Base-by-base conservation (phyloP, 2,888 invertebrate species). In the Opisthograptis luteolata region DNA sequence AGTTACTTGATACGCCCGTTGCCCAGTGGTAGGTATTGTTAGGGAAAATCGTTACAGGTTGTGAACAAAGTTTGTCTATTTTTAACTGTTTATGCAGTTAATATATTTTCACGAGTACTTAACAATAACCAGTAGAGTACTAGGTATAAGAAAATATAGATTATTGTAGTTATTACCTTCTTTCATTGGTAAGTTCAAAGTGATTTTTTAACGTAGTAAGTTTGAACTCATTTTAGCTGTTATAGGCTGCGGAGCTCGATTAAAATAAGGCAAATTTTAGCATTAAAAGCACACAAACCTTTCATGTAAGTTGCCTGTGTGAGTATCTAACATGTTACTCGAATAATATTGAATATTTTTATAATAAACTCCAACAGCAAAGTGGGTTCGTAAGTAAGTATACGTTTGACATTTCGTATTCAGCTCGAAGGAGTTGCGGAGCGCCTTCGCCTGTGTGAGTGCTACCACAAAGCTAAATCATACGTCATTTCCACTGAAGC, bases 401-500 rank as follows among this genome's bases (percentile, higher is more conserved):
- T 28, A 17, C 44, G 34, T 34, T 36, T 36, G 30, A 24, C 28
- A 47, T 28, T 40, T 41, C 9, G 30, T 22, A 25, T 25, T 36
- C 28, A 22, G 10, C 32, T 34, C 17, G 32, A 20, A 31, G 27
- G 30, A 12, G 14, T 19, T 17, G 8, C 15, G 10, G 19, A 20
- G 15, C 5, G 7, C n/a, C 45, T 32, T 10, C 19, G 13, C 53
- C 61, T 46, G 42, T 45, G 41, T 45, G 52, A 31, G 60, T 62
- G 60, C 64, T 64, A 4, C 24, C 35, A 68, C 81, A 80, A 76
- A 80, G 79, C 76, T 76, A 76, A 79, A 80, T 83, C 82, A 81
- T 79, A 79, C 73, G 81, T 79, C 77, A 81, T 78, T 81, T 65
- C 68, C 77, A 78, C 66, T 65, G 72, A 74, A 80, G 70, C 74